Evolutionary conservation across 2,888 invertebrate genomes (phyloP).

Genomic region (Apodemia hepburni): DNA sequence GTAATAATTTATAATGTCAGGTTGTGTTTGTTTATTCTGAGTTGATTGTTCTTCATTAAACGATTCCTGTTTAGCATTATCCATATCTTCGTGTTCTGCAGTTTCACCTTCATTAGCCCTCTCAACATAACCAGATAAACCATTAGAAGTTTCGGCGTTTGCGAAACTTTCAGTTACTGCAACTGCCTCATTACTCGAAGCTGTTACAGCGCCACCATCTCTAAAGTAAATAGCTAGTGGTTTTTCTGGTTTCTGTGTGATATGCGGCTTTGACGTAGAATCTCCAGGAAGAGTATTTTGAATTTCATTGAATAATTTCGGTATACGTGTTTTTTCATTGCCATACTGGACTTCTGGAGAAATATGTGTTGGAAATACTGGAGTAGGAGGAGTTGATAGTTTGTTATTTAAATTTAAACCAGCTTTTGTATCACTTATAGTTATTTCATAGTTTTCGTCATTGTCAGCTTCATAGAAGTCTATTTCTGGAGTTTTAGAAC

Average conservation of each 20-base stretch:
- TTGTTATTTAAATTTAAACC: conserved; percentile 43
- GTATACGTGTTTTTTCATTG: conserved; percentile 63
- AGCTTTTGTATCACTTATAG: conserved; percentile 41
- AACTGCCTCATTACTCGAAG: conserved; percentile 42
- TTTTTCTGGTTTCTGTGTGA: conserved; percentile 69
- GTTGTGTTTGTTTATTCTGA: conserved; percentile 29
- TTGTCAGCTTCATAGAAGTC: conserved; percentile 65
- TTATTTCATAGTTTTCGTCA: conserved; percentile 44
- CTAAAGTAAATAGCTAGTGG: conserved; percentile 64
- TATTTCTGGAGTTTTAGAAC: conserved; percentile 66
- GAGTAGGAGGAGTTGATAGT: conserved; percentile 45
- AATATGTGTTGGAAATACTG: conserved; percentile 65
- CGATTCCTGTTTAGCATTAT: conserved; percentile 18
- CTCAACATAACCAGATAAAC: conserved; percentile 37
- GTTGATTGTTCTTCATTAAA: background rate
- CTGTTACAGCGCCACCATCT: conserved; percentile 45
- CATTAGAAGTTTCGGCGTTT: conserved; percentile 54
- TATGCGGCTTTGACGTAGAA: conserved; percentile 66
- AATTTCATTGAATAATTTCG: conserved; percentile 48
- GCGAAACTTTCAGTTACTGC: conserved; percentile 40
- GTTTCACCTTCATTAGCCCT: conserved; percentile 39
- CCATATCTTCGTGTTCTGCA: conserved; percentile 33
- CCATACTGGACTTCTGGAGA: conserved; percentile 76
- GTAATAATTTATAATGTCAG: conserved; percentile 47
- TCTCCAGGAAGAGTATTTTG: conserved; percentile 42